These are phyloP conservation scores for Acleris laterana DNA, from an alignment of 2,888 invertebrate genomes.

Conservation along the genomic window DNA sequence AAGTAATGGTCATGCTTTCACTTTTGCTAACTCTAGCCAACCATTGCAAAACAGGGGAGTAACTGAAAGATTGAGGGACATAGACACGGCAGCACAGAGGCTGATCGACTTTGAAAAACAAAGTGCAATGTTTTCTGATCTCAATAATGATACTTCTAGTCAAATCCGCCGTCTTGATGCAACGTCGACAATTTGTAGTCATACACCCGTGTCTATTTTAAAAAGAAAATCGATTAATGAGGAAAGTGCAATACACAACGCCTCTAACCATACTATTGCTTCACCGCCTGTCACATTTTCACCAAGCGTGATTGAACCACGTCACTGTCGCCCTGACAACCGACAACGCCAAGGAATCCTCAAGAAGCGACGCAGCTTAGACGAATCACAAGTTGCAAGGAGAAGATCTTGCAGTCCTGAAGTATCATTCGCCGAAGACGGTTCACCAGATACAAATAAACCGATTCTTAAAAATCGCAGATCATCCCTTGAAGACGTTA, in stretches of 20 bases:
- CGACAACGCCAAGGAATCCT: conserved; percentile 90
- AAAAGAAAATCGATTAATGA: conserved; percentile 87
- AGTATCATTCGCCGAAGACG: conserved; percentile 84
- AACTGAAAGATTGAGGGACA: conserved; percentile 77
- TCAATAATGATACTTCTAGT: conserved; percentile 80
- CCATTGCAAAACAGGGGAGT: conserved; percentile 69
- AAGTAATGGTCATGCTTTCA: conserved; percentile 65
- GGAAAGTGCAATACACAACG: conserved; percentile 74
- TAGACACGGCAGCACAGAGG: conserved; percentile 82
- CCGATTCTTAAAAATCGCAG: conserved; percentile 88
- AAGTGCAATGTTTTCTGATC: conserved; percentile 83
- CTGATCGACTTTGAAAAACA: conserved; percentile 83
- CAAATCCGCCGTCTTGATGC: conserved; percentile 78
- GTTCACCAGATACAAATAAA: conserved; percentile 83
- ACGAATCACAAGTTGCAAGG: conserved; percentile 89
- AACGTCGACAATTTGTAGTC: conserved; percentile 68
- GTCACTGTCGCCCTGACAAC: conserved; percentile 80
- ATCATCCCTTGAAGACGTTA: conserved; percentile 88
- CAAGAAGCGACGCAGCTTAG: conserved; percentile 92
- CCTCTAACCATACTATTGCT: conserved; percentile 80
- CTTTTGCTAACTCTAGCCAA: conserved; percentile 68
- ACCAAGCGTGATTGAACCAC: conserved; percentile 88
- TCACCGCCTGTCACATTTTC: conserved; percentile 92
- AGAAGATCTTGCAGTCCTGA: conserved; percentile 89
- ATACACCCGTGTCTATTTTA: conserved; percentile 86